These are phyloP conservation scores for Ladona fulva DNA, from an alignment of 1,140 invertebrate species.

Conservation along the genomic window DNA sequence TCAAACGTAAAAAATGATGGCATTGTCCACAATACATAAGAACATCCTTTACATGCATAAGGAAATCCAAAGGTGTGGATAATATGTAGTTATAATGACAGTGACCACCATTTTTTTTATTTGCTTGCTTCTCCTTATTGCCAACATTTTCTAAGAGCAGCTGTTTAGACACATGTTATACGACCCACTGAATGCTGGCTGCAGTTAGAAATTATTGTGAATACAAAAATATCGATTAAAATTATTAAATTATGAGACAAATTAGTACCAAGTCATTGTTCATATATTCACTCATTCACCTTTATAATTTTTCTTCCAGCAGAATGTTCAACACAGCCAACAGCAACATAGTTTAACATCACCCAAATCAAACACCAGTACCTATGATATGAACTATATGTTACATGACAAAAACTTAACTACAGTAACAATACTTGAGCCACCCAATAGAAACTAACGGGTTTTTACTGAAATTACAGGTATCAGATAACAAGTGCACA, in stretches of 20 bases:
- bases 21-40: too few relatives aligned
- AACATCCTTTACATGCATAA: too few relatives aligned
- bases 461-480: background rate
- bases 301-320: background rate
- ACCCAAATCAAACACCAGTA: background rate
- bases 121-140: too few relatives aligned
- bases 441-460: background rate
- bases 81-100: too few relatives aligned
- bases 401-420: background rate
- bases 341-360: background rate
- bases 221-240: background rate
- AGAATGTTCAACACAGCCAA: background rate
- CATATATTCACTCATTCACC: background rate
- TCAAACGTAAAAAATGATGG: too few relatives aligned
- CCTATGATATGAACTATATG: background rate
- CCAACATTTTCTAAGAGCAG: background rate
- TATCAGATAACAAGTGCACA: background rate
- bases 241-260: background rate
- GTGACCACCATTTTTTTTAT: too few relatives aligned
- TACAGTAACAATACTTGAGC: background rate
- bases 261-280: background rate
- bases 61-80: too few relatives aligned
- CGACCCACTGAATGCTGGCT: background rate
- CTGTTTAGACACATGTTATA: background rate
- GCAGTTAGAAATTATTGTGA: background rate